A percentile compares a stretch with the other conserved stretches of the same genome.
Evolutionary conservation across 2,888 invertebrate species (phyloP).

Genomic region (Reticulitermes lucifugus): DNA sequence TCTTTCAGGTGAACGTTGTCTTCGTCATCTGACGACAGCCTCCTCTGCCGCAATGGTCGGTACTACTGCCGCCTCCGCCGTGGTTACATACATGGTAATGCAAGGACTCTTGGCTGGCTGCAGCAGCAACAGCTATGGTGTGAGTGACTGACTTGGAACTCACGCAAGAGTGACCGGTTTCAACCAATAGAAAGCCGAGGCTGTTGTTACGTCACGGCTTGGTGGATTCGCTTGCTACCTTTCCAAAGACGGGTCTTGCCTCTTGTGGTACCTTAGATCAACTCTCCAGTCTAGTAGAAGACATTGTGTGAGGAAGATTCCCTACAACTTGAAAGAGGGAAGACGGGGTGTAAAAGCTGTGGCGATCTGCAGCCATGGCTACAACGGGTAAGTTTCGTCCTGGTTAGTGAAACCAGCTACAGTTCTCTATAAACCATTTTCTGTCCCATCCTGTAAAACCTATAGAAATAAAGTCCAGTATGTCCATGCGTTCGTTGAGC

Average conservation of each 20-base stretch:
- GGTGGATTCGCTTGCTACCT: constrained; percentile 39
- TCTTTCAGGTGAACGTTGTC: constrained; percentile 7
- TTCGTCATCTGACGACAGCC: constrained; percentile 20
- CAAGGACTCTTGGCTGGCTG: constrained; percentile 6
- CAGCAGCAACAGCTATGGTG: constrained; percentile 3
- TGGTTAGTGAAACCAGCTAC: not conserved
- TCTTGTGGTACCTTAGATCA: constrained; percentile 55
- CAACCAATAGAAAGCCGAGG: constrained; percentile 44
- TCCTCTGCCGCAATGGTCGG: not conserved
- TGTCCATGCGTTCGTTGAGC: too few species aligned
- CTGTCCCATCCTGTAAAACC: too few species aligned
- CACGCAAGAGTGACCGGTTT: constrained; percentile 49
- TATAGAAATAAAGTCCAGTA: too few species aligned
- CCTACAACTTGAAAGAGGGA: constrained; percentile 59
- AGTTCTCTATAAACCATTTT: not conserved
- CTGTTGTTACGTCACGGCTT: constrained; percentile 49
- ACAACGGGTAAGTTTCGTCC: constrained; percentile 60
- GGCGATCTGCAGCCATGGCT: constrained; percentile 61
- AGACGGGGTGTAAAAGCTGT: constrained; percentile 60
- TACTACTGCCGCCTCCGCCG: not conserved
- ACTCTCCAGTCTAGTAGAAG: constrained; percentile 61
- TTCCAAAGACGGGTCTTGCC: constrained; percentile 43
- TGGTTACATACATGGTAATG: constrained; percentile 37
- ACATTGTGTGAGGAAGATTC: constrained; percentile 62
- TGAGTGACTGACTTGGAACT: constrained; percentile 41